A percentile compares a stretch with the other conserved stretches of the same genome.
These are phyloP conservation scores for Polyploca ridens DNA, from an alignment of 2,888 invertebrate genomes.

Conservation along the genomic window DNA sequence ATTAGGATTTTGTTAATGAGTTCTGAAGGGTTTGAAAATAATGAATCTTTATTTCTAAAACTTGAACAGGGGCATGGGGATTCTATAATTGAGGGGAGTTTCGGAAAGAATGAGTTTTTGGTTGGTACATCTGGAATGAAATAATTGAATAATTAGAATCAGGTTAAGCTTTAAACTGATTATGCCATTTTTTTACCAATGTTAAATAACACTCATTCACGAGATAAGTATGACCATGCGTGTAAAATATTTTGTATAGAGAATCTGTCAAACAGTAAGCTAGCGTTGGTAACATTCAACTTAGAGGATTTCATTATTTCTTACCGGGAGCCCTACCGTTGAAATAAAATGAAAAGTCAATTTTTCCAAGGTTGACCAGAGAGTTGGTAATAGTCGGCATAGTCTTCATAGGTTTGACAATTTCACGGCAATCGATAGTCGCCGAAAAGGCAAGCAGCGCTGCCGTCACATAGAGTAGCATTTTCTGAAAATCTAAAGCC, in stretches of 20 bases:
- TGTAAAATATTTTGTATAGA: too few species aligned
- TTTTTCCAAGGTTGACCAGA: slow-evolving; percentile 74
- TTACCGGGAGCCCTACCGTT: slow-evolving; percentile 62
- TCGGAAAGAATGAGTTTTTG: slow-evolving; percentile 27
- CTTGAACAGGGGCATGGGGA: slow-evolving; percentile 63
- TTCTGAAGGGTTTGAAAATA: slow-evolving; percentile 50
- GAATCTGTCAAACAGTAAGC: too few species aligned
- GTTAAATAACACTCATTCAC: too few species aligned
- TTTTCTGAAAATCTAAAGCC: slow-evolving; percentile 34
- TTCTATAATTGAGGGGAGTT: slow-evolving; percentile 40
- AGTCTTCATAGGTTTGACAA: slow-evolving; percentile 44
- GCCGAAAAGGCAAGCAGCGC: slow-evolving; percentile 42
- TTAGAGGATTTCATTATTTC: slow-evolving; percentile 11
- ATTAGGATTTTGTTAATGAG: slow-evolving; percentile 62
- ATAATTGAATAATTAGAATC: neutral
- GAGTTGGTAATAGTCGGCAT: slow-evolving; percentile 68
- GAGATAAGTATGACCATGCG: too few species aligned
- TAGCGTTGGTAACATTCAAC: too few species aligned
- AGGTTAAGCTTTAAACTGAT: neutral
- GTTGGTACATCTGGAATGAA: slow-evolving; percentile 28
- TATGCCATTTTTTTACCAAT: neutral
- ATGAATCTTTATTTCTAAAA: slow-evolving; percentile 34
- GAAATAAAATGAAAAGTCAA: slow-evolving; percentile 72
- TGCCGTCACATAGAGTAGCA: slow-evolving; percentile 35
- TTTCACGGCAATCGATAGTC: slow-evolving; percentile 43